Evolutionary conservation across 2,113 vertebrate species (phyloP).

Genomic region (Heterotilapia buettikoferi): DNA sequence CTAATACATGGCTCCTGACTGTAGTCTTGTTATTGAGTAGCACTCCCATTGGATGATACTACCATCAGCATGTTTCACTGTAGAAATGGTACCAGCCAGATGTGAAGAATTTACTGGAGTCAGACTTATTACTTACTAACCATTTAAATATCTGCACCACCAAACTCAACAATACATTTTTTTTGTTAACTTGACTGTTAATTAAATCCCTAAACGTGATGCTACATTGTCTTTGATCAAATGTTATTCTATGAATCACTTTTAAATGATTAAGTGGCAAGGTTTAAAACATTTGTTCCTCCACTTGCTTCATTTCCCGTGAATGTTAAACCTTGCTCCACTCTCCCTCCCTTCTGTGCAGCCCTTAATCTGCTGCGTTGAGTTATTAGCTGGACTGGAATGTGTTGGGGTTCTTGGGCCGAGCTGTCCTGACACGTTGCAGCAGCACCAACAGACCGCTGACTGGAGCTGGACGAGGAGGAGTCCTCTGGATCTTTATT

Average conservation of each 20-base stretch:
- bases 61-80: background rate
- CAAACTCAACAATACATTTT: background rate
- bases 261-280: background rate
- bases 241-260: background rate
- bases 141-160: background rate
- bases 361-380: slow-evolving; percentile 47
- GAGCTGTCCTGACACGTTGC: background rate
- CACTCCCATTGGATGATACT: background rate
- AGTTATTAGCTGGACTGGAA: slow-evolving; percentile 28
- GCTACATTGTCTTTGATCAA: background rate
- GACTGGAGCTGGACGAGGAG: background rate
- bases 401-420: slow-evolving; percentile 11
- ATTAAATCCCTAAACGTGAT: background rate
- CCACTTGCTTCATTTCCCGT: background rate
- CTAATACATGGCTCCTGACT: background rate
- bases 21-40: background rate
- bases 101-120: background rate
- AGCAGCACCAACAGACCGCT: background rate
- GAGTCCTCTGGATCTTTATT: background rate
- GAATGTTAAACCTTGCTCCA: background rate
- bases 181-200: background rate
- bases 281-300: background rate
- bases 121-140: background rate
- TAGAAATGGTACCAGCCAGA: background rate
- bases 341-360: background rate